phyloP scores from a whole-genome alignment of 2,113 vertebrate genomes.

The Megaceryle maxima region DNA sequence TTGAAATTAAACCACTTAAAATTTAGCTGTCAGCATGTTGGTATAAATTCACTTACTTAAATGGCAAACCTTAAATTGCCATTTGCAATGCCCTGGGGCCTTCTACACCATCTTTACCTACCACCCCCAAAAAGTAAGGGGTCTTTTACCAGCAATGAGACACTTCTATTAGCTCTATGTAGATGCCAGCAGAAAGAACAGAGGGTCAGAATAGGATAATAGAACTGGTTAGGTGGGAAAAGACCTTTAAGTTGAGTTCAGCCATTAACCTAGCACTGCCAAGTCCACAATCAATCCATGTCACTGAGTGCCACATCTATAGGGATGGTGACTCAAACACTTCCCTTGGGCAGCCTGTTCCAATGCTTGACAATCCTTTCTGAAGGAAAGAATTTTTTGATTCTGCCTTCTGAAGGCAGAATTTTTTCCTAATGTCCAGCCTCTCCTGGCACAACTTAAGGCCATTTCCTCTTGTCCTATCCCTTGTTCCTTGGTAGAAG shows the following conservation, averaged over 20 bases:
- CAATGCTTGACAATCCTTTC: neutral
- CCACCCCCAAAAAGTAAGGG: neutral
- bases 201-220: neutral
- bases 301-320: too few species aligned
- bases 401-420: too few species aligned
- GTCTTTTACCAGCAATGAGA: neutral
- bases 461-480: neutral
- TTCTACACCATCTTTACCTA: neutral
- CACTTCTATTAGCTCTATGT: neutral
- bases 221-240: neutral
- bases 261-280: neutral
- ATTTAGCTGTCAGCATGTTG: neutral
- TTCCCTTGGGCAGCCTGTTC: neutral
- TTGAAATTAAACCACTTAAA: neutral
- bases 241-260: neutral
- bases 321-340: neutral
- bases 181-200: neutral
- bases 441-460: neutral
- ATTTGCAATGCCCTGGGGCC: neutral
- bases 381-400: too few species aligned
- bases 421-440: neutral
- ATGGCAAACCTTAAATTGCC: neutral
- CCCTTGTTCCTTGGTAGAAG: neutral
- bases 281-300: neutral
- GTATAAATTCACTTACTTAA: neutral